Base-by-base conservation (phyloP, 2,797 vertebrate species). In the Urosaurus nigricauda region DNA sequence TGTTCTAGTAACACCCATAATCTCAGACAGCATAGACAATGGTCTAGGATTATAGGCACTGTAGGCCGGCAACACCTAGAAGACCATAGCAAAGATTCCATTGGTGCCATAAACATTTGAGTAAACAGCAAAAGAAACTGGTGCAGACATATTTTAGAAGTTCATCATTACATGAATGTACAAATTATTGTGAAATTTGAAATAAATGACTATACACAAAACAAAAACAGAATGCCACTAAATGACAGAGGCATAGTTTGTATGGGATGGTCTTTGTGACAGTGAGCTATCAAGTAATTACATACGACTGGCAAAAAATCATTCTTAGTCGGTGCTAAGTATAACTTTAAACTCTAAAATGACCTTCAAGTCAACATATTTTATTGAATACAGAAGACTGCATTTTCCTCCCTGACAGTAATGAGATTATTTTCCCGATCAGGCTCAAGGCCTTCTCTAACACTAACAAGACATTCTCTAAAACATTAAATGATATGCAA, bases 371-470 rank as follows among this genome's bases (percentile, higher is more conserved):
- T 78, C 58, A 79, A 84, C 63, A 88, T 77, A 16, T 77, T 80
- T 75, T 77, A 74, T 78, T 77, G 82, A 90, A 83, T 88, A 47
- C 79, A 89, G 40, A 68, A 84, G n/a, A 68, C 37, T 58, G 51
- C 26, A 40, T 78, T 83, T 80, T 84, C 51, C 32, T 78, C 78
- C 89, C 83, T 71, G 80, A 81, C 88, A 89, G 85, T 93, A 94
- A 94, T 91, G 87, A 90, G 92, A 95, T 95, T 93, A 92, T 60
- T 87, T 85, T 82, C 58, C 26, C 37, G 82, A 78, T 79, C 73
- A 82, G 91, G 83, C 63, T 71, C 74, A 77, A 85, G 91, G 94
- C 75, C 83, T 79, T 84, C 37, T 79, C 43, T 53, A 53, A 65
- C 88, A 79, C 84, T 17, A n/a, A n/a, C n/a, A n/a, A n/a, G n/a